Base-by-base conservation (phyloP, 2,113 vertebrate species). In the Pungitius pungitius region DNA sequence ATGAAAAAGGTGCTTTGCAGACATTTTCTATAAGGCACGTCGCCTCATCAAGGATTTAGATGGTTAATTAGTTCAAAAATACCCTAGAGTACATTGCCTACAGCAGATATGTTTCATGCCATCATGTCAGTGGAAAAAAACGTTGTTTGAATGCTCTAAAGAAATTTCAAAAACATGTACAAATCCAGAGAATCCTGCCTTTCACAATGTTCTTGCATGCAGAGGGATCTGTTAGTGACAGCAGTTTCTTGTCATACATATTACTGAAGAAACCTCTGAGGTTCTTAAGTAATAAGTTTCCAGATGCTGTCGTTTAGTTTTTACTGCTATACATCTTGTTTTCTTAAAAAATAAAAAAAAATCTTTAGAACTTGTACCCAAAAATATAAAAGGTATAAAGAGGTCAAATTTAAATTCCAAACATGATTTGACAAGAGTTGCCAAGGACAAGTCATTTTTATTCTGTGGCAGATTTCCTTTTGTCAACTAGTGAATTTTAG, bases 111-210 rank as follows among this genome's bases (percentile, higher is more conserved):
- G 11, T n/a, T 56, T 63, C 30, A 75, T 22, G 30, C 33, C 13
- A 35, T 45, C 13, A 26, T 60, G 62, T 8, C 56, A 40, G 40
- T 22, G 1, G 13, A 57, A 55, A 39, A 1, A 18, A 5, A 45
- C 0, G 0, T 2, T 3, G 30, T 43, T 63, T 6, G 6, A 18
- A 1, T 58, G 57, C 12, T 17, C 35, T 35, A 15, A 61, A 54
- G 14, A 10, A 49, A 61, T 55, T 72, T 39, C 3, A 26, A 72
- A 59, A 72, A 59, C n/a, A 14, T 27, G 17, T 27, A 26, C 20
- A 12, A 43, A 66, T 9, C 17, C 42, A 65, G 14, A 40, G 33
- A 52, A 47, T 45, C 11, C 30, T 3, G 22, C 15, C 8, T 57
- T 56, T 8, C 20, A 71, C 33, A 27, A 20, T 26, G 14, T 56